Conservation (phyloP, 2,888 invertebrate genomes). For the Tenthredo livida region DNA sequence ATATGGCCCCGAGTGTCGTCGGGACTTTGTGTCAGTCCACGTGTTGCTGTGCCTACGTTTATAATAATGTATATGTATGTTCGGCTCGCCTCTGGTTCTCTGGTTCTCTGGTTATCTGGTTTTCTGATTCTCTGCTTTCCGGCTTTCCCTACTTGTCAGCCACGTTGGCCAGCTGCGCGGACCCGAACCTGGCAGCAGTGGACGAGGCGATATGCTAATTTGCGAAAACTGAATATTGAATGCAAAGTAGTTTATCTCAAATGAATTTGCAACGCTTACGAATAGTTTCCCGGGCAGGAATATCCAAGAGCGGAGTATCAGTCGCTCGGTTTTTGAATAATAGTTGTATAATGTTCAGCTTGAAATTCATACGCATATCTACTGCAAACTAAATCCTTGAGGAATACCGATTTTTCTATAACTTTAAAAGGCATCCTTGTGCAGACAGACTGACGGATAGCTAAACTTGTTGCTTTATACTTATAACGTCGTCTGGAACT, state of each 20-base stretch:
- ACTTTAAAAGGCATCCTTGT: not conserved
- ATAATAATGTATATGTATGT: constrained; percentile 30
- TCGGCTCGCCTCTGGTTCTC: not conserved
- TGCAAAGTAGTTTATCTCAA: constrained; percentile 64
- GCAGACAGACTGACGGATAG: not conserved
- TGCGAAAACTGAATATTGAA: constrained; percentile 58
- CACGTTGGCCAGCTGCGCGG: constrained; percentile 40
- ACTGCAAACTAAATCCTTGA: not conserved
- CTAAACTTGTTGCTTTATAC: constrained; percentile 39
- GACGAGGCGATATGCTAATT: constrained; percentile 58
- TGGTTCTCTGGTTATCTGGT: constrained; percentile 5
- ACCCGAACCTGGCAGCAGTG: not conserved
- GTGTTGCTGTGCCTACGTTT: constrained; percentile 67
- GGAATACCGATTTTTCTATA: not conserved
- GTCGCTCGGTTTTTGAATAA: not conserved
- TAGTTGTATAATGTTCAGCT: not conserved
- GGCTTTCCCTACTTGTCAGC: constrained; percentile 52
- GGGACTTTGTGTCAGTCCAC: constrained; percentile 66
- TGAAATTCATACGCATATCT: not conserved
- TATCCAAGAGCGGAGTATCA: not conserved
- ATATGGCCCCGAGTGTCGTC: not conserved
- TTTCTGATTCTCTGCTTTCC: not conserved
- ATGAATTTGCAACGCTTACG: constrained; percentile 67
- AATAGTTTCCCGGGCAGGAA: constrained; percentile 49
- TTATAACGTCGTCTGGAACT: constrained; percentile 1